A percentile compares a stretch with the other conserved stretches of the same genome.
Conservation (phyloP, 1,140 invertebrate genomes). For the Scaptomyza hsui region DNA sequence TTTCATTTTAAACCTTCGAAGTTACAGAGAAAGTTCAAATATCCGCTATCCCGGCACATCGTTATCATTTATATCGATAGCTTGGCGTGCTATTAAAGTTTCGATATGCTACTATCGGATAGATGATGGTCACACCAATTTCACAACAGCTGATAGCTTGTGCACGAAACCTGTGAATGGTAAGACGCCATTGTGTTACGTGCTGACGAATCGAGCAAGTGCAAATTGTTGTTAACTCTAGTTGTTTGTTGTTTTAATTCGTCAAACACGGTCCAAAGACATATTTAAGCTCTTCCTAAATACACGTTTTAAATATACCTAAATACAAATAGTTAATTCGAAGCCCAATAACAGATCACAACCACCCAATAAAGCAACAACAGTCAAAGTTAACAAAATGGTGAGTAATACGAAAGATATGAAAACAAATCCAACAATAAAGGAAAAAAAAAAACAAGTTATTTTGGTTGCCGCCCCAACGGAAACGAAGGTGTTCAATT, state of each 20-base stretch:
- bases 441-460: constrained; percentile 37
- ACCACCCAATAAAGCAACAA: constrained; percentile 20
- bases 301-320: background rate
- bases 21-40: constrained; percentile 5
- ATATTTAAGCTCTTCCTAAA: constrained; percentile 9
- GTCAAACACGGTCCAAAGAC: constrained; percentile 5
- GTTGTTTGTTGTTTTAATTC: constrained; percentile 2
- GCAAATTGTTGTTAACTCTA: constrained; percentile 33
- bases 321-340: background rate
- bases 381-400: constrained; percentile 53
- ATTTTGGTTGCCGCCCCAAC: constrained; percentile 29
- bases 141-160: constrained; percentile 29
- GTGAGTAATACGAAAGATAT: constrained; percentile 64
- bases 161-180: constrained; percentile 31
- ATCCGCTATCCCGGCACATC: background rate
- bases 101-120: background rate
- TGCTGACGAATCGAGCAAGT: constrained; percentile 50
- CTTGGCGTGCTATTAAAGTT: background rate
- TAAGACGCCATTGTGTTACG: constrained; percentile 51
- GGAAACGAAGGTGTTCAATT: background rate
- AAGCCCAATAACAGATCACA: background rate
- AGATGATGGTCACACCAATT: background rate
- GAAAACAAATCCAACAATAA: constrained; percentile 28
- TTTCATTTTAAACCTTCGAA: constrained; percentile 9
- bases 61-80: constrained; percentile 4